Evolutionary conservation across 2,888 invertebrate genomes (phyloP), one percentile per base, ranked within the genome.

Genomic region (Ormyrus pomaceus): DNA sequence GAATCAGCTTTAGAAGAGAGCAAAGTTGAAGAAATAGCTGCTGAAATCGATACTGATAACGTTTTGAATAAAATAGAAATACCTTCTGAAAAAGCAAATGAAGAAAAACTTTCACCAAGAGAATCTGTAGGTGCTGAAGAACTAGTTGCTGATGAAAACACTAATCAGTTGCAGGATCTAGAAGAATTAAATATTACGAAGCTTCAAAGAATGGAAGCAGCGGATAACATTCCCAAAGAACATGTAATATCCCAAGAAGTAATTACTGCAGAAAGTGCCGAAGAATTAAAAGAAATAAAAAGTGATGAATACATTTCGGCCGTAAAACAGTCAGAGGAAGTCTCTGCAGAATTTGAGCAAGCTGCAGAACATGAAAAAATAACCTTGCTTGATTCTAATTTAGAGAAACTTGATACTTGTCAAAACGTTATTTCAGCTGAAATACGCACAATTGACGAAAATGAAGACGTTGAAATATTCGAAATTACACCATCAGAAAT

Each of bases 81-180:
- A 34, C n/a, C 51, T 6, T 34, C 64, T n/a, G 61, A 78, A 19
- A 77, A n/a, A 19, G 70, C n/a, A 0, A 59, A 65, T 34, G 10
- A 45, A 50, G 75, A 72, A 53, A 81, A 84, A 53, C 56, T 82
- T 34, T 83, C 71, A 46, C 68, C 7, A 19, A 58, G 50, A 46
- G 81, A 68, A 51, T 61, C 50, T 5, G 82, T 82, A 79, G 51
- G 77, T 0, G 55, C 75, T 6, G 82, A 83, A 58, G 74, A 83
- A 77, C 72, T 73, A 0, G 45, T 66, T 4, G n/a, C 11, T n/a
- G 71, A 82, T 45, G 71, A 82, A 58, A 73, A 72, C 11, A 56
- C 72, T n/a, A 19, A 62, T 65, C n/a, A 56, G 0, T 55, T 13
- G 3, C 6, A 80, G 13, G 46, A 59, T 51, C 10, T 56, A 19